phyloP scores from a whole-genome alignment of 2,113 vertebrate genomes.

The Zapornia atra region DNA sequence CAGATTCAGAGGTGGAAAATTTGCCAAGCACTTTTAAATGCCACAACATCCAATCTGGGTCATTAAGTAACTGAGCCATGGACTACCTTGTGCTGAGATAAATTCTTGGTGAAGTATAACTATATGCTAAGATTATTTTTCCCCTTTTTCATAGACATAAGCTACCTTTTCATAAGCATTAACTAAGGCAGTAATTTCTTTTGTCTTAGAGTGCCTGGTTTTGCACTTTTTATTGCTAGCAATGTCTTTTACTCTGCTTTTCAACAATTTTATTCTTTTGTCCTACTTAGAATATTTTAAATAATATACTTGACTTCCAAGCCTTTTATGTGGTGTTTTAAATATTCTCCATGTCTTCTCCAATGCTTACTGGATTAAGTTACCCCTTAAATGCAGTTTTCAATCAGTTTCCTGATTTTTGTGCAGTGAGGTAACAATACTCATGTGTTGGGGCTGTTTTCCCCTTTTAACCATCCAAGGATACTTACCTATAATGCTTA shows the following conservation, averaged over 20 bases:
- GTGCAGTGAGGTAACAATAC: not conserved
- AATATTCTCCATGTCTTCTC: not conserved
- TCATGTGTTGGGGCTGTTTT: not conserved
- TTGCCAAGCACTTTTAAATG: not conserved
- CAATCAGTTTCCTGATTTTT: not conserved
- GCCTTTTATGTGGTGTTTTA: not conserved
- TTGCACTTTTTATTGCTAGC: not conserved
- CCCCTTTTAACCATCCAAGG: not conserved
- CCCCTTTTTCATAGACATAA: not conserved
- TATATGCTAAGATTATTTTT: not conserved
- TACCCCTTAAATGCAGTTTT: not conserved
- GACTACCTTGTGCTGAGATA: not conserved
- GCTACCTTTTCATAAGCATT: not conserved
- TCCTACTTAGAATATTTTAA: not conserved
- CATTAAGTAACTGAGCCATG: not conserved
- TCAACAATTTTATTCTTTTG: not conserved
- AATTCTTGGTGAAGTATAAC: not conserved
- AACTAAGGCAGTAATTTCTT: not conserved
- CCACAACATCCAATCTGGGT: not conserved
- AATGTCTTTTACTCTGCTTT: not conserved
- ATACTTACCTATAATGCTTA: not conserved
- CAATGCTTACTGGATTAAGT: not conserved
- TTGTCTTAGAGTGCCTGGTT: not conserved
- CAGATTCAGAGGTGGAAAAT: not conserved
- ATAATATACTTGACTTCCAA: not conserved